Conservation (phyloP, 2,888 invertebrate species). For the Nymphalis urticae region DNA sequence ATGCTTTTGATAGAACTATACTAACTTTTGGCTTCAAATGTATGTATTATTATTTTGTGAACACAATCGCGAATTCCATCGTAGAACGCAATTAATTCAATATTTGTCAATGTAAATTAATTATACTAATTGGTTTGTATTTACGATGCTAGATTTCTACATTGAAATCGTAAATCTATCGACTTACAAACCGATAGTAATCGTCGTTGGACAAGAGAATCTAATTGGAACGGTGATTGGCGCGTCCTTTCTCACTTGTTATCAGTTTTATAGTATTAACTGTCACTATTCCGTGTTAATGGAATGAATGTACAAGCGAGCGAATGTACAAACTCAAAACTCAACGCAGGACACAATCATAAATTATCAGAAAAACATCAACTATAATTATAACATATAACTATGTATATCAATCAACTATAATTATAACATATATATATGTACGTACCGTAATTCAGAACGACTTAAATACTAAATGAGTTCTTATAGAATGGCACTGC, state of each 20-base stretch:
- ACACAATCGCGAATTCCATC: background rate
- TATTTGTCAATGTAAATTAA: background rate
- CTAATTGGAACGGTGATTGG: conserved; percentile 26
- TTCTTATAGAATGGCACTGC: too few species aligned
- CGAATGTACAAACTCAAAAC: too few species aligned
- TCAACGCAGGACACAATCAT: too few species aligned
- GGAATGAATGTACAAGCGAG: background rate
- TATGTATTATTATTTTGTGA: background rate
- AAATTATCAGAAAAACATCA: too few species aligned
- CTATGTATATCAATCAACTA: too few species aligned
- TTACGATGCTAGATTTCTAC: background rate
- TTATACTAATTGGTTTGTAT: conserved; percentile 5
- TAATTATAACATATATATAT: too few species aligned
- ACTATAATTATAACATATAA: too few species aligned
- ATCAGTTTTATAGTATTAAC: conserved; percentile 5
- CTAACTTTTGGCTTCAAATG: too few species aligned
- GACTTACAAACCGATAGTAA: conserved; percentile 20
- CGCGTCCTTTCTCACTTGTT: conserved; percentile 18
- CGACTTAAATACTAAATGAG: too few species aligned
- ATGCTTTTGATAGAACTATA: too few species aligned
- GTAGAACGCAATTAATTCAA: background rate
- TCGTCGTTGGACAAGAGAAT: conserved; percentile 6
- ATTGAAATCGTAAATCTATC: conserved; percentile 12
- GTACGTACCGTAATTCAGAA: too few species aligned
- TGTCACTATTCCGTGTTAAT: background rate